Evolutionary conservation across 2,888 invertebrate species (phyloP).

Genomic region (Brachypterus glaber): DNA sequence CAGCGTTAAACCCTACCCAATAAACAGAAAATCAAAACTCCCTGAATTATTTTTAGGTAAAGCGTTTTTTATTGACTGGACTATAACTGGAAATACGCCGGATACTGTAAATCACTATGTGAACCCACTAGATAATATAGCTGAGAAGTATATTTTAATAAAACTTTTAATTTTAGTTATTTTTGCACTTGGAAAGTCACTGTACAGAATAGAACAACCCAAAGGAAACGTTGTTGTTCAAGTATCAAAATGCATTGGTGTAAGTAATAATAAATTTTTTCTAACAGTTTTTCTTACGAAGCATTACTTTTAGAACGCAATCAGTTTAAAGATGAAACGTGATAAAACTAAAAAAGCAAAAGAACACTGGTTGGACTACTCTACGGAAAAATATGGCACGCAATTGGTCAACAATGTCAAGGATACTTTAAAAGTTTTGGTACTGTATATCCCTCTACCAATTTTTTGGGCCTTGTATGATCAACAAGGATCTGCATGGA

Average conservation of each 20-base stretch:
- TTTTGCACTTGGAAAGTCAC: slow-evolving; percentile 66
- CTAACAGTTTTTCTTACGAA: neutral
- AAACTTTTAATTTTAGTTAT: slow-evolving; percentile 50
- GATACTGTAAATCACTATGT: too few relatives aligned
- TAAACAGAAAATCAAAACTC: too few relatives aligned
- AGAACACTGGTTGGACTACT: slow-evolving; percentile 85
- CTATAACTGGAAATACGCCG: too few relatives aligned
- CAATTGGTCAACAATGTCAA: slow-evolving; percentile 72
- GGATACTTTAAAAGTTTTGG: slow-evolving; percentile 61
- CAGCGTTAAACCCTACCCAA: too few relatives aligned
- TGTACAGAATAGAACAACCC: slow-evolving; percentile 70
- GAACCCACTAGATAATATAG: too few relatives aligned
- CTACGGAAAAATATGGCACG: slow-evolving; percentile 65
- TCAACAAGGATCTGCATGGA: slow-evolving; percentile 92
- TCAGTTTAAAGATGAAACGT: slow-evolving; percentile 43
- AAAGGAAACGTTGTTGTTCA: slow-evolving; percentile 74
- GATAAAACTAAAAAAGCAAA: slow-evolving; percentile 38
- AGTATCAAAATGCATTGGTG: slow-evolving; percentile 66
- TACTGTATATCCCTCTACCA: slow-evolving; percentile 81
- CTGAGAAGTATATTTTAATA: neutral
- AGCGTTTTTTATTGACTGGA: too few relatives aligned
- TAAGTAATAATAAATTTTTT: slow-evolving; percentile 45
- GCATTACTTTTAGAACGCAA: slow-evolving; percentile 36
- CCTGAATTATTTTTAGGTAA: too few relatives aligned
- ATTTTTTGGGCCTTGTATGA: slow-evolving; percentile 96